These are phyloP conservation scores for Holotrichia oblita DNA, from an alignment of 1,140 invertebrate genomes.

Conservation along the genomic window DNA sequence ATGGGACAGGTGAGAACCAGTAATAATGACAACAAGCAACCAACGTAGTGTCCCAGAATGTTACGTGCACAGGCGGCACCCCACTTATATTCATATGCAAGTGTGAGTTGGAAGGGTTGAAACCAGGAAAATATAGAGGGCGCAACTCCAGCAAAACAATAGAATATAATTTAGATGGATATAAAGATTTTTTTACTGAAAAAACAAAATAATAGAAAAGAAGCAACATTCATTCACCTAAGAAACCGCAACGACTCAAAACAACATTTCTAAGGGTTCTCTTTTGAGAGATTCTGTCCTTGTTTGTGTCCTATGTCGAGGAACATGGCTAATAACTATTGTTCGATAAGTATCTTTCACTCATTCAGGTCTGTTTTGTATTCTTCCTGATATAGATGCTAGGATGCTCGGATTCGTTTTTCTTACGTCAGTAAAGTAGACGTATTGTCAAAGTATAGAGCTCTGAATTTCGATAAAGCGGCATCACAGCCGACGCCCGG, in stretches of 20 bases:
- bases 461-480: constrained; percentile 13
- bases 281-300: background rate
- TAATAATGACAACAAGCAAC: constrained; percentile 24
- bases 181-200: background rate
- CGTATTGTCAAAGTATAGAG: background rate
- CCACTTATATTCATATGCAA: background rate
- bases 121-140: background rate
- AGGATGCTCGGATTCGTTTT: background rate
- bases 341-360: background rate
- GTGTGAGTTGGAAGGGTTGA: background rate
- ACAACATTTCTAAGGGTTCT: background rate
- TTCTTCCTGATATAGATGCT: background rate
- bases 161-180: background rate
- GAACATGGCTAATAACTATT: background rate
- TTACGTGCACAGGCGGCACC: background rate
- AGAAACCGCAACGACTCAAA: background rate
- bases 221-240: background rate
- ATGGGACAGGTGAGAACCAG: constrained; percentile 32
- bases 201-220: background rate
- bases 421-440: background rate
- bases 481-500: background rate
- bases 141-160: background rate
- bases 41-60: constrained; percentile 2
- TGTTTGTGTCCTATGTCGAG: background rate
- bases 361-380: background rate